Evolutionary conservation across 2,113 vertebrate species (phyloP).

Genomic region (Pandion haliaetus): DNA sequence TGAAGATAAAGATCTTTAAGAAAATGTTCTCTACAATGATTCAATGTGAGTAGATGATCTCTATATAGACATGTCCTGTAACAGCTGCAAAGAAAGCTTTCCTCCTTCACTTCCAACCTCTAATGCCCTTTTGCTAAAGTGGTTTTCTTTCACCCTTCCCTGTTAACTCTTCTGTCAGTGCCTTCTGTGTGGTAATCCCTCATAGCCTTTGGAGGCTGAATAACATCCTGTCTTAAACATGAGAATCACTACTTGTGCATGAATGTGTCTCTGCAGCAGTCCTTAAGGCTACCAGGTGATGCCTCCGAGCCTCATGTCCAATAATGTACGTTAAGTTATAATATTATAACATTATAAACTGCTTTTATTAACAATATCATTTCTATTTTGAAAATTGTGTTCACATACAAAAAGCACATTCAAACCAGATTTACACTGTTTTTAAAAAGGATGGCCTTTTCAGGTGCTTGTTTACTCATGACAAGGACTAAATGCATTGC

Average conservation of each 20-base stretch:
- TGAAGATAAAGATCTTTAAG: background rate
- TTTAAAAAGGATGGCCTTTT: background rate
- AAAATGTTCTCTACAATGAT: background rate
- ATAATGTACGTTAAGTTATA: background rate
- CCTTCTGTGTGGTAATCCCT: background rate
- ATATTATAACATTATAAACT: background rate
- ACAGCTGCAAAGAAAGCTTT: background rate
- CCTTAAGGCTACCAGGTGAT: background rate
- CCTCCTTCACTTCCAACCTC: background rate
- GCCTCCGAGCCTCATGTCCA: background rate
- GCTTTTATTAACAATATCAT: background rate
- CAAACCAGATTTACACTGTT: background rate
- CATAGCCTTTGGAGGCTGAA: background rate
- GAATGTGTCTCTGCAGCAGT: background rate
- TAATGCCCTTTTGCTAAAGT: background rate
- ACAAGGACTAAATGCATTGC: background rate
- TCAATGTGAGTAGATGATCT: background rate
- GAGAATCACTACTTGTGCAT: background rate
- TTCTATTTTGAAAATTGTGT: background rate
- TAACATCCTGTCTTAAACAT: background rate
- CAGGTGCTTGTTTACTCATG: background rate
- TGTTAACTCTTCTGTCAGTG: background rate
- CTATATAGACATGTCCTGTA: background rate
- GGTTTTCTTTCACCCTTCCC: background rate
- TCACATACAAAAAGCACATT: background rate